Percentiles rank a stretch among this genome's conserved stretches.
Evolutionary conservation across 2,113 vertebrate species (phyloP).

Genomic region (Eublepharis macularius): DNA sequence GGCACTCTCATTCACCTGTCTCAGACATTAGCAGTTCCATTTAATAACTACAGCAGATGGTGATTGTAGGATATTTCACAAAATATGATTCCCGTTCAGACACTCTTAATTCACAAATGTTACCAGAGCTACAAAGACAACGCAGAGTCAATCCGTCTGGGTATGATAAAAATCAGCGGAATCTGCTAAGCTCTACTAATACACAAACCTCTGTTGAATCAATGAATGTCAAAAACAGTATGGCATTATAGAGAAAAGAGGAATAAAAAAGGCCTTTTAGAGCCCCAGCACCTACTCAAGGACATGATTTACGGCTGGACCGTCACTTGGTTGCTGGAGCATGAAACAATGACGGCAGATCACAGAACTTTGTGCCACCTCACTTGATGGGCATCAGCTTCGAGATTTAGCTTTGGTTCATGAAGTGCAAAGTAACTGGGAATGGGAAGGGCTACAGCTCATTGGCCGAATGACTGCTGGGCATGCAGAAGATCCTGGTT

Average conservation of each 20-base stretch:
- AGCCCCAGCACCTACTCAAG: not conserved
- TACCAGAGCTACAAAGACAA: not conserved
- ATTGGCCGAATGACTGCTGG: too few relatives aligned
- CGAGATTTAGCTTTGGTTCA: not conserved
- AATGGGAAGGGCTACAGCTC: too few relatives aligned
- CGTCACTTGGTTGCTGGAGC: not conserved
- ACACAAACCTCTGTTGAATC: not conserved
- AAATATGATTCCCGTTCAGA: conserved; percentile 2
- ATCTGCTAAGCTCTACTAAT: not conserved
- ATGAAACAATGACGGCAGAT: not conserved
- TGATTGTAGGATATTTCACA: not conserved
- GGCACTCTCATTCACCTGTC: too few relatives aligned
- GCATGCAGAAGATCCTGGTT: too few relatives aligned
- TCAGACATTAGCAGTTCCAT: not conserved
- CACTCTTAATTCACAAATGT: not conserved
- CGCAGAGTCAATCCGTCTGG: not conserved
- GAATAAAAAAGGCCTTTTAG: not conserved
- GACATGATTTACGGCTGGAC: too few relatives aligned
- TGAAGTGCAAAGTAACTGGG: not conserved
- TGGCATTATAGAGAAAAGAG: not conserved
- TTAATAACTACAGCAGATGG: too few relatives aligned
- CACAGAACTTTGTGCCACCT: not conserved
- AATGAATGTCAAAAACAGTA: not conserved
- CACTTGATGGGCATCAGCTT: not conserved
- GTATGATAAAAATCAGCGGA: not conserved